Evolutionary conservation across 2,113 vertebrate genomes (phyloP).

Genomic region (Corydoras maculifer): DNA sequence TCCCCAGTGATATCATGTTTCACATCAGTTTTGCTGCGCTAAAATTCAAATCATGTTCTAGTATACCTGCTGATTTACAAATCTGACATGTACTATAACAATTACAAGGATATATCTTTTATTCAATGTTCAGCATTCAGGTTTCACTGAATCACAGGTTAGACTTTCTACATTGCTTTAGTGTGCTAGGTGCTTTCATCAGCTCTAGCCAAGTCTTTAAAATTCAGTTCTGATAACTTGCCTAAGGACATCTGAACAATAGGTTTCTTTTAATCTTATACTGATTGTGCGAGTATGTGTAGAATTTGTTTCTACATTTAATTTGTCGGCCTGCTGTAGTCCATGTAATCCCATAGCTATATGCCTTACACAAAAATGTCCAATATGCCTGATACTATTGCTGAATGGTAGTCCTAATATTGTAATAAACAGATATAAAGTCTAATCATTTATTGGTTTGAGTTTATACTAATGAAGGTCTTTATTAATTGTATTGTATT

Average conservation of each 20-base stretch:
- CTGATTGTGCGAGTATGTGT: slow-evolving; percentile 27
- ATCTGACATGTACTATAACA: not conserved
- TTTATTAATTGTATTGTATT: no score
- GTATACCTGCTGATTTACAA: not conserved
- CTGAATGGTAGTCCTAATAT: not conserved
- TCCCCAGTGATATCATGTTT: not conserved
- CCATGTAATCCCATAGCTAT: slow-evolving; percentile 26
- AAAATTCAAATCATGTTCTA: not conserved
- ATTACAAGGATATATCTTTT: not conserved
- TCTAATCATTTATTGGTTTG: no score
- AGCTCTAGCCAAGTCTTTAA: slow-evolving; percentile 11
- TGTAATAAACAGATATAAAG: not conserved
- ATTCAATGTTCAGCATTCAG: not conserved
- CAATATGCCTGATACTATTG: not conserved
- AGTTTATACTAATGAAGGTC: no score
- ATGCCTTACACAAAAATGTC: slow-evolving; percentile 18
- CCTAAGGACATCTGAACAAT: not conserved
- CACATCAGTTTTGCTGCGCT: not conserved
- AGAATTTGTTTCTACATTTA: slow-evolving; percentile 29
- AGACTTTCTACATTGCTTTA: not conserved
- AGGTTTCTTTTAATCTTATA: slow-evolving; percentile 26
- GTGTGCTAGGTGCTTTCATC: not conserved
- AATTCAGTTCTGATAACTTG: slow-evolving; percentile 8
- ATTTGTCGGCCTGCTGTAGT: slow-evolving; percentile 7
- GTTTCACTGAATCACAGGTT: not conserved